Evolutionary conservation across 2,888 invertebrate species (phyloP), one percentile per base, ranked within the genome.

Genomic region (Dicycla oo): DNA sequence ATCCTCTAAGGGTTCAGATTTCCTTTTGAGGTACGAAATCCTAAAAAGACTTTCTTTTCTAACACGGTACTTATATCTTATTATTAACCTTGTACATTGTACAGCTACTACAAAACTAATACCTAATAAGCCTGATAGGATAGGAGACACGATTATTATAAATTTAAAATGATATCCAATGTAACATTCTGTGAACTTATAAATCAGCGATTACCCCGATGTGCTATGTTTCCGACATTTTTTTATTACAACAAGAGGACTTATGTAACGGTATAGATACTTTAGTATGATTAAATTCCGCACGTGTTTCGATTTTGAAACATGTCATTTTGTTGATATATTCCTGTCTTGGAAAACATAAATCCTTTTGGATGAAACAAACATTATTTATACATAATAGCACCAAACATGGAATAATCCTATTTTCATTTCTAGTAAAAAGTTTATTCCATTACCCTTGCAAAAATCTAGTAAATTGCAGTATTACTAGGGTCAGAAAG

Each of bases 111-210:
- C 8, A 53, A 53, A 26, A 3, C 2, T n/a, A n/a, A 49, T n/a
- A n/a, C n/a, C n/a, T n/a, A 49, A 49, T 11, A 49, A 23, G 23
- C 15, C 7, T 53, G 7, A 23, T 0, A 51, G 3, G 15, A 53
- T 15, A 26, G 7, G n/a, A n/a, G n/a, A n/a, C n/a, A n/a, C 15
- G 15, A 15, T 26, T 7, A 3, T 26, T 26, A 15, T 26, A 53
- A 26, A 53, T 53, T 51, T 3, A 26, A 26, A 53, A 53, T 26
- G 26, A 26, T 53, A 1, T 53, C 61, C 15, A 26, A 51, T 4
- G 15, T 10, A 47, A 63, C 49, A 53, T 38, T 80, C 57, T 66
- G 15, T 30, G 49, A 80, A 68, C 4, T 63, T 20, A 15, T 13
- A 53, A 34, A 23, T 5, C 20, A 54, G 40, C 45, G 45, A 70